Conservation (phyloP, 2,888 invertebrate genomes). For the Drosophila algonquin region DNA sequence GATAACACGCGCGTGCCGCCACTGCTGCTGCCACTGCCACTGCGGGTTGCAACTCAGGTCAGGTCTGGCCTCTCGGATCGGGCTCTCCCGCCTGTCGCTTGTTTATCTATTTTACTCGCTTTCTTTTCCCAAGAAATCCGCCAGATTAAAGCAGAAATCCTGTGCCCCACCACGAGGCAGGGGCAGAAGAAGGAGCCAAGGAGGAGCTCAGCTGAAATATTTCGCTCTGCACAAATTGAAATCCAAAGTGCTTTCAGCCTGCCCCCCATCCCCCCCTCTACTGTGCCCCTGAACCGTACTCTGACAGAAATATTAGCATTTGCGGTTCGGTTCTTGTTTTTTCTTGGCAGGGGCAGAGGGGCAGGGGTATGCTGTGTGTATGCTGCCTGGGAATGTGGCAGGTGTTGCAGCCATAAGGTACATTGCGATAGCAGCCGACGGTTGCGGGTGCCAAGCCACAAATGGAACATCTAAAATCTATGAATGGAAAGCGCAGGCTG, state of each 20-base stretch:
- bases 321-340: constrained; percentile 48
- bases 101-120: constrained; percentile 75
- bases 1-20: constrained; percentile 74
- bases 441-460: background rate
- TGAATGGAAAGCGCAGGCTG: background rate
- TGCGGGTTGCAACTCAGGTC: constrained; percentile 10
- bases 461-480: constrained; percentile 1
- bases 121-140: constrained; percentile 67
- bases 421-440: background rate
- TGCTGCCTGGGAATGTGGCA: constrained; percentile 43
- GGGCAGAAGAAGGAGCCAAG: background rate
- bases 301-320: constrained; percentile 81
- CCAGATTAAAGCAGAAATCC: constrained; percentile 73
- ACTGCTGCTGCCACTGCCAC: constrained; percentile 8
- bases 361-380: background rate
- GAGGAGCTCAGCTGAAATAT: constrained; percentile 78
- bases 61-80: constrained; percentile 33
- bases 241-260: constrained; percentile 79
- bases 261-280: constrained; percentile 6
- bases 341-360: constrained; percentile 29
- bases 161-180: constrained; percentile 21
- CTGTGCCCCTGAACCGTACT: constrained; percentile 25
- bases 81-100: constrained; percentile 58
- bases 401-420: constrained; percentile 35
- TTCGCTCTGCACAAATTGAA: constrained; percentile 79